Conservation (phyloP, 2,797 vertebrate species). For the Eupleurogrammus muticus region DNA sequence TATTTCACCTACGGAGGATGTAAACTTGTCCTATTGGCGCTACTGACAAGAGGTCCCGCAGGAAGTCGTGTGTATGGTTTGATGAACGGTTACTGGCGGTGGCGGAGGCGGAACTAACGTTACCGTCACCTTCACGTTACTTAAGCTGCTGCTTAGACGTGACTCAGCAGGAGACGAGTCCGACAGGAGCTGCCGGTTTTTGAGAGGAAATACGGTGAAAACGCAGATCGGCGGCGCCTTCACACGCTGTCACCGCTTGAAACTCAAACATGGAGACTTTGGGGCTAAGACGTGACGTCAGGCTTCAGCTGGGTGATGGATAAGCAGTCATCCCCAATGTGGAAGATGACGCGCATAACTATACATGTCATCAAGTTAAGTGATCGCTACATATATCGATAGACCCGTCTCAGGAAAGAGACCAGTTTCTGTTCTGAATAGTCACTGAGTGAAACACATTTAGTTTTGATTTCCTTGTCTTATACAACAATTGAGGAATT, state of each 20-base stretch:
- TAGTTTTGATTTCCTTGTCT: too few species aligned
- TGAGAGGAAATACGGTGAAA: too few species aligned
- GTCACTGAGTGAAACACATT: too few species aligned
- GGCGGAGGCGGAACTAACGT: too few species aligned
- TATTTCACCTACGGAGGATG: neutral
- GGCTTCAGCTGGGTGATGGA: neutral
- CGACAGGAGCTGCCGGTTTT: too few species aligned
- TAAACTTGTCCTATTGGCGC: neutral
- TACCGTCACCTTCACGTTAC: too few species aligned
- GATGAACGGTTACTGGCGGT: too few species aligned
- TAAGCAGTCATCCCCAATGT: neutral
- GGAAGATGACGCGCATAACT: accelerated
- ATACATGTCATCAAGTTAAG: accelerated
- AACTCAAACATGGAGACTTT: conserved; percentile 63
- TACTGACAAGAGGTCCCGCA: accelerated
- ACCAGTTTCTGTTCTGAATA: too few species aligned
- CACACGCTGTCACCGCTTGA: conserved; percentile 39
- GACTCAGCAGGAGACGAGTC: too few species aligned
- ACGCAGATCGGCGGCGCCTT: neutral
- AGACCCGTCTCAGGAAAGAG: too few species aligned
- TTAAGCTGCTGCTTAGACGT: too few species aligned
- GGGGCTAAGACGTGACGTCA: conserved; percentile 58
- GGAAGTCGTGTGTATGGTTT: conserved; percentile 1
- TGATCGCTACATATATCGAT: neutral
- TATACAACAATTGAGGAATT: too few species aligned